A percentile compares a stretch with the other conserved stretches of the same genome.
These are phyloP conservation scores for Toxotes jaculatrix DNA, from an alignment of 2,113 vertebrate genomes.

Conservation along the genomic window DNA sequence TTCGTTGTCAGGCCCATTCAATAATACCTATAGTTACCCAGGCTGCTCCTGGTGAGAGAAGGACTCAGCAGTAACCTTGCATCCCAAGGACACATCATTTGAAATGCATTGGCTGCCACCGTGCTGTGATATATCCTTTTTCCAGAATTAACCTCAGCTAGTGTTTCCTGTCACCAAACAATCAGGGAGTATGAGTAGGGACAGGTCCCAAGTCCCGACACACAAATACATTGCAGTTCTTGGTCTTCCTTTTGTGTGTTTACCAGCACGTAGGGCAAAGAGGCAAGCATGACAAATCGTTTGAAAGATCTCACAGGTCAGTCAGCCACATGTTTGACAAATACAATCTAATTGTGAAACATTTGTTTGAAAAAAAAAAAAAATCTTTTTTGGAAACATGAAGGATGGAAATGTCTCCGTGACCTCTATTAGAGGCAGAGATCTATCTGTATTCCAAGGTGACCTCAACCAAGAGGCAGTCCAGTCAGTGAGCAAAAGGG, in stretches of 20 bases:
- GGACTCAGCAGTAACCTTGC: constrained; percentile 76
- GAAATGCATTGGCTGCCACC: constrained; percentile 83
- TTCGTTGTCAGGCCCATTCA: constrained; percentile 44
- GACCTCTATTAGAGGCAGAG: constrained; percentile 66
- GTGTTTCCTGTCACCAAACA: constrained; percentile 72
- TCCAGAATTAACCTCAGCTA: constrained; percentile 77
- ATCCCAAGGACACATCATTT: constrained; percentile 83
- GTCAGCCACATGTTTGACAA: constrained; percentile 55
- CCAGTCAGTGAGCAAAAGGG: constrained; percentile 38
- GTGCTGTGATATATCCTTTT: constrained; percentile 72
- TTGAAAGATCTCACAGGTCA: constrained; percentile 49
- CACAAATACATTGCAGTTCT: constrained; percentile 41
- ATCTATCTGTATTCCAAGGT: constrained; percentile 70
- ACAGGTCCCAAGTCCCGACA: constrained; percentile 66
- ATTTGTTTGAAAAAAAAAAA: constrained; percentile 52
- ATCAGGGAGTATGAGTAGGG: constrained; percentile 68
- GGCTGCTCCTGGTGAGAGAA: constrained; percentile 37
- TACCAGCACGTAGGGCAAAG: constrained; percentile 26
- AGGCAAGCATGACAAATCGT: constrained; percentile 64
- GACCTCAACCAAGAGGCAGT: constrained; percentile 40
- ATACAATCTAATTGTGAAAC: constrained; percentile 66
- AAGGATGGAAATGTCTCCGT: constrained; percentile 61
- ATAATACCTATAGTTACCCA: constrained; percentile 56
- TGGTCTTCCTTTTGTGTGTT: constrained; percentile 21
- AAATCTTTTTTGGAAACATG: constrained; percentile 24